Conservation (phyloP, 1,140 invertebrate genomes). For the Rhagoletis zephyria region DNA sequence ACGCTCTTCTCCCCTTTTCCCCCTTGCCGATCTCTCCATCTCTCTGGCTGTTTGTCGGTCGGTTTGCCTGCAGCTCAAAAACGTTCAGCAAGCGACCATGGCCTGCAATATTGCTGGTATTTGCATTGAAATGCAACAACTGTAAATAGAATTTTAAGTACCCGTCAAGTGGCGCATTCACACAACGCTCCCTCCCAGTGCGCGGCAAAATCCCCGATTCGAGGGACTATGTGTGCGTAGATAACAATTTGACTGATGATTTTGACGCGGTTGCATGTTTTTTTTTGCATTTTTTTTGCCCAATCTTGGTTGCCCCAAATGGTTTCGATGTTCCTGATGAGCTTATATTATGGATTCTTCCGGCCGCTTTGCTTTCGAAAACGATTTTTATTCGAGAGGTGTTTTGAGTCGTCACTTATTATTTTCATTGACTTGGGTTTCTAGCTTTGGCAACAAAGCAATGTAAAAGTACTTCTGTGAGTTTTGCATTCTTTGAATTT, state of each 20-base stretch:
- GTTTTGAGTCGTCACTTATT: not conserved
- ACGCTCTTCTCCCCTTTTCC: not conserved
- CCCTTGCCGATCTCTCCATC: not conserved
- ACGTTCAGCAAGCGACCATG: constrained; percentile 24
- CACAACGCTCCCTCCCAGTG: not conserved
- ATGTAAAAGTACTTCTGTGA: not conserved
- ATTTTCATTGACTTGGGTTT: not conserved
- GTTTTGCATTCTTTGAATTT: not conserved
- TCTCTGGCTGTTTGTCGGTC: not conserved
- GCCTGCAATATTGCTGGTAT: constrained; percentile 31
- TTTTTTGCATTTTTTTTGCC: not conserved
- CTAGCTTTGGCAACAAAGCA: not conserved
- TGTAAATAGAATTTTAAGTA: constrained; percentile 51
- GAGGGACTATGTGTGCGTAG: not conserved
- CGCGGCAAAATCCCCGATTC: not conserved
- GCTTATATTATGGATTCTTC: no score
- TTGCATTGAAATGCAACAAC: constrained; percentile 39
- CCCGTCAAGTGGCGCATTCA: constrained; percentile 34
- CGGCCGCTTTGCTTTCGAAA: not conserved
- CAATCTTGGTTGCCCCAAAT: not conserved
- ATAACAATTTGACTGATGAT: not conserved
- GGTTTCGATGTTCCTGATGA: not conserved
- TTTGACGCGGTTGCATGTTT: not conserved
- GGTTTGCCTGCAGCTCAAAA: not conserved
- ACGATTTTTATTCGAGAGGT: not conserved